Conservation (phyloP, 2,797 vertebrate species). For the Erethizon dorsatum region DNA sequence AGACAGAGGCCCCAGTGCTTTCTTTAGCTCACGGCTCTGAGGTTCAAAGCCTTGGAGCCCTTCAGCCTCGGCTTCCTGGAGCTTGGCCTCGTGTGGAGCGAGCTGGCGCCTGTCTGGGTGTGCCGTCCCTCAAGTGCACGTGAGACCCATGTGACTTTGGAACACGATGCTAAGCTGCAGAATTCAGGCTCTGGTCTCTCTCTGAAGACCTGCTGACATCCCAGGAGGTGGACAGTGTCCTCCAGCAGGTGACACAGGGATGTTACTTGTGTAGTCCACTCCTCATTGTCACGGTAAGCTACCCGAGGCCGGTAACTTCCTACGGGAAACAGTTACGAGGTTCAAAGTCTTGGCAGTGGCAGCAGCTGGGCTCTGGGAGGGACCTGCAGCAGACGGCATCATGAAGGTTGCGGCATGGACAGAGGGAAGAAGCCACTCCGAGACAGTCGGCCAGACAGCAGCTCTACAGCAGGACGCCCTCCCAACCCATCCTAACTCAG, state of each 20-base stretch:
- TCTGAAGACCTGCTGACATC: neutral
- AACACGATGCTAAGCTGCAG: neutral
- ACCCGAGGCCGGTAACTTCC: neutral
- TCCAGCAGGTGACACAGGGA: neutral
- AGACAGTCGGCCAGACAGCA: neutral
- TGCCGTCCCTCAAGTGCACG: accelerated
- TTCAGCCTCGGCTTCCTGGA: neutral
- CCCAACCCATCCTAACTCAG: neutral
- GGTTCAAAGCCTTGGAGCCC: neutral
- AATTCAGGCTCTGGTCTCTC: neutral
- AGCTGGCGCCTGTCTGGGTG: neutral
- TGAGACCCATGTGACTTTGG: neutral
- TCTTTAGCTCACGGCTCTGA: neutral
- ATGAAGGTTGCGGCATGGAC: neutral
- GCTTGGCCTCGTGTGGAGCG: neutral
- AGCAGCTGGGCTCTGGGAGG: neutral
- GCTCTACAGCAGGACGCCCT: too few species aligned
- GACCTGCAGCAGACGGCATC: neutral
- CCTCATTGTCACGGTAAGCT: neutral
- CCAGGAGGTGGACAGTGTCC: neutral
- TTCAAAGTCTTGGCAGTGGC: neutral
- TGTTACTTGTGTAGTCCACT: neutral
- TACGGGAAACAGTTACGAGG: neutral
- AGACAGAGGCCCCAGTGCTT: neutral
- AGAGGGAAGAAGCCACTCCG: too few species aligned